These are phyloP conservation scores for Epirrita christyi DNA, from an alignment of 2,888 invertebrate genomes.

Conservation along the genomic window DNA sequence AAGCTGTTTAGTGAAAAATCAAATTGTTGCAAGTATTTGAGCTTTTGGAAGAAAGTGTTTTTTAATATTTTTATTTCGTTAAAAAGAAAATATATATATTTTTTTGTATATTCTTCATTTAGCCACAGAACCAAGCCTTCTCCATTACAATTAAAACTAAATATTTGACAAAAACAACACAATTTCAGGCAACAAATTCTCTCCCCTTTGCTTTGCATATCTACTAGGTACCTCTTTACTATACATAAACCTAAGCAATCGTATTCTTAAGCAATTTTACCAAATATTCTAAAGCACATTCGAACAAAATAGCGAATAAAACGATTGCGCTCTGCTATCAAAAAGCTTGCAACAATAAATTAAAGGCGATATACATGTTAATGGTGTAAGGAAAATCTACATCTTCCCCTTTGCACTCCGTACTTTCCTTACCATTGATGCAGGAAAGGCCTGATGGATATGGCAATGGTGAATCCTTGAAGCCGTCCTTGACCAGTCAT, in stretches of 20 bases:
- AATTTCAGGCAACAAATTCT: background rate
- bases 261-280: constrained; percentile 23
- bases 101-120: no score
- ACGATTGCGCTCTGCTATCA: constrained; percentile 63
- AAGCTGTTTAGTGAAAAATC: no score
- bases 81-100: no score
- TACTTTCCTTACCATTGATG: constrained; percentile 40
- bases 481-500: no score
- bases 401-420: constrained; percentile 64
- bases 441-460: constrained; percentile 38
- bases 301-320: constrained; percentile 60
- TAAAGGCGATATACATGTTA: constrained; percentile 79
- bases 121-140: no score
- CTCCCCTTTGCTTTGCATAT: constrained; percentile 10
- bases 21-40: no score
- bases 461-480: constrained; percentile 33
- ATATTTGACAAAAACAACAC: constrained; percentile 16
- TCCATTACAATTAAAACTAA: no score
- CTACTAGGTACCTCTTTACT: background rate
- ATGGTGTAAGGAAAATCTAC: constrained; percentile 74
- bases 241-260: constrained; percentile 29
- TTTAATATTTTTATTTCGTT: no score
- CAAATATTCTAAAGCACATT: constrained; percentile 32
- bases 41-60: background rate
- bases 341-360: constrained; percentile 69